Evolutionary conservation across 1,140 invertebrate species (phyloP).

Genomic region (Drosophila lowei): DNA sequence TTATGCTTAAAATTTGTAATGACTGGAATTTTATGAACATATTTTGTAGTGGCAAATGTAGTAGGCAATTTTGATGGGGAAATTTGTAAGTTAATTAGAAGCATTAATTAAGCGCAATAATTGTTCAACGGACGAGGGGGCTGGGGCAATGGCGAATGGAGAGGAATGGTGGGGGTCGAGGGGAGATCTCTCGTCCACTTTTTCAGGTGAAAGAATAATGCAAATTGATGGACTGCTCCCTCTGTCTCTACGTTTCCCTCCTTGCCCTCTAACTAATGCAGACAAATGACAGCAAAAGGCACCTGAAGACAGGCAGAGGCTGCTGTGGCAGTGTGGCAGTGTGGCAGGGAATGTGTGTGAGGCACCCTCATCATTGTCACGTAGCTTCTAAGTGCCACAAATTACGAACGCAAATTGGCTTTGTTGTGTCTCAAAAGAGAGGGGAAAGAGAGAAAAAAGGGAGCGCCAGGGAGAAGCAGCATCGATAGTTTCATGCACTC

Average conservation of each 20-base stretch:
- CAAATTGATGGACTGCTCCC: conserved; percentile 57
- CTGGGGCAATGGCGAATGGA: too few relatives aligned
- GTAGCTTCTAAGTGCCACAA: conserved; percentile 77
- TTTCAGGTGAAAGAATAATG: conserved; percentile 63
- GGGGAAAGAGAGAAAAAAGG: too few relatives aligned
- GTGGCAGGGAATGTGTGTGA: neutral
- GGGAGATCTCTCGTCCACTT: neutral
- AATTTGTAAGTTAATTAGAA: conserved; percentile 65
- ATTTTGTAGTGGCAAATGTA: conserved; percentile 5
- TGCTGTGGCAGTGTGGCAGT: too few relatives aligned
- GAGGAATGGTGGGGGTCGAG: conserved; percentile 7
- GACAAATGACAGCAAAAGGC: conserved; percentile 71
- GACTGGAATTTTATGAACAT: neutral
- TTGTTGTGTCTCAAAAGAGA: conserved; percentile 48
- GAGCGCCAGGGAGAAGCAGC: conserved; percentile 14
- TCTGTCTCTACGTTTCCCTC: neutral
- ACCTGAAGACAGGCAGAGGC: conserved; percentile 30
- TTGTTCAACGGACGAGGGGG: too few relatives aligned
- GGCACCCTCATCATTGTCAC: conserved; percentile 54
- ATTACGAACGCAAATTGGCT: conserved; percentile 81
- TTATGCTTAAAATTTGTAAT: neutral
- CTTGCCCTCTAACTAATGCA: conserved; percentile 53
- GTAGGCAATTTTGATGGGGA: conserved; percentile 10
- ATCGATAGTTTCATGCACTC: conserved; percentile 45
- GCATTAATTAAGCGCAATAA: conserved; percentile 72